Percentiles rank a stretch among this genome's conserved stretches.
phyloP scores from a whole-genome alignment of 2,888 invertebrate species.

The Leptodirus hochenwartii region DNA sequence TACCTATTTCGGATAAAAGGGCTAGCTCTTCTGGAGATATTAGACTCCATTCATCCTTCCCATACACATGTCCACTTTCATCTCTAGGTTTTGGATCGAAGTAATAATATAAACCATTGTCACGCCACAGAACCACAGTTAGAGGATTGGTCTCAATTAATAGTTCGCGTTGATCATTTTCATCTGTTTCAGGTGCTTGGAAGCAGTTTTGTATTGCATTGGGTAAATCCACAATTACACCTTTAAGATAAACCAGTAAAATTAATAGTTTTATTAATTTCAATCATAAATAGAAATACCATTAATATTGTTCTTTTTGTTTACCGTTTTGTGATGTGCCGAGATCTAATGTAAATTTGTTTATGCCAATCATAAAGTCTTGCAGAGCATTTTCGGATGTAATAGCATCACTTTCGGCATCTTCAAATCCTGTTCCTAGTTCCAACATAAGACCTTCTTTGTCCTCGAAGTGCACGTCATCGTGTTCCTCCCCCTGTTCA shows the following conservation, averaged over 20 bases:
- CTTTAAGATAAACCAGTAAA: too few species aligned
- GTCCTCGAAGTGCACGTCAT: too few species aligned
- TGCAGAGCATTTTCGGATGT: slow-evolving; percentile 19
- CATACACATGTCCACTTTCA: slow-evolving; percentile 20
- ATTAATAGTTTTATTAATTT: too few species aligned
- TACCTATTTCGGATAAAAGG: slow-evolving; percentile 7
- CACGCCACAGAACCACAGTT: slow-evolving; percentile 22
- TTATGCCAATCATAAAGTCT: slow-evolving; percentile 22
- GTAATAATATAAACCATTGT: slow-evolving; percentile 19
- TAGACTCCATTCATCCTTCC: slow-evolving; percentile 22
- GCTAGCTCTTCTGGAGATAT: slow-evolving; percentile 5
- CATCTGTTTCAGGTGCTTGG: slow-evolving; percentile 6
- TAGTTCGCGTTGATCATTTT: slow-evolving; percentile 13
- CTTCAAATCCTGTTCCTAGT: slow-evolving; percentile 6
- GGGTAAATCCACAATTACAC: too few species aligned
- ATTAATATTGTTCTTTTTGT: too few species aligned
- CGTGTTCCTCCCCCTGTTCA: too few species aligned
- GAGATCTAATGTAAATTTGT: slow-evolving; percentile 17
- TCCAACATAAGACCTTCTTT: too few species aligned
- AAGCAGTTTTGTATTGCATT: slow-evolving; percentile 11
- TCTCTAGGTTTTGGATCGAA: slow-evolving; percentile 25
- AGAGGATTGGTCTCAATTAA: slow-evolving; percentile 19
- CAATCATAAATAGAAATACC: too few species aligned
- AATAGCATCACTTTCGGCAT: slow-evolving; percentile 15
- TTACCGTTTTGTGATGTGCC: too few species aligned